These are phyloP conservation scores for Porphyrio hochstetteri DNA, from an alignment of 2,113 vertebrate genomes.

Conservation along the genomic window DNA sequence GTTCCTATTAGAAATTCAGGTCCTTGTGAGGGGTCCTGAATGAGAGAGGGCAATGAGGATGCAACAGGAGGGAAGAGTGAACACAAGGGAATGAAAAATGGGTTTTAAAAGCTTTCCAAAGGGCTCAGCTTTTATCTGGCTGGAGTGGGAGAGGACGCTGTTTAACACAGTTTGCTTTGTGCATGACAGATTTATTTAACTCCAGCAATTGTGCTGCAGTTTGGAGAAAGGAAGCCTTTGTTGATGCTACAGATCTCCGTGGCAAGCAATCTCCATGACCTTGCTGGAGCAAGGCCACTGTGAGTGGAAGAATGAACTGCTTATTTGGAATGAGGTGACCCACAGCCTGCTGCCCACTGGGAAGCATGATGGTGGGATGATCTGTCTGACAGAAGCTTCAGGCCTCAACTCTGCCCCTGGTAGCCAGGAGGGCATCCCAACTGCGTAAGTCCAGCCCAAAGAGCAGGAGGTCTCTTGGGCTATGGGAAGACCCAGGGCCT, in stretches of 20 bases:
- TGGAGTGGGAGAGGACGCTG: not conserved
- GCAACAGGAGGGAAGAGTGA: conserved; percentile 21
- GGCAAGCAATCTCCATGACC: not conserved
- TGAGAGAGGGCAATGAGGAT: not conserved
- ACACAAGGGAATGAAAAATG: conserved; percentile 37
- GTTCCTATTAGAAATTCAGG: conserved; percentile 25
- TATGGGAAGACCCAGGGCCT: not conserved
- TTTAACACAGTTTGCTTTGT: not conserved
- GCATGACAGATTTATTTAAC: conserved; percentile 41
- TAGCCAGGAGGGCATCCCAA: not conserved
- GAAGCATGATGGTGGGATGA: not conserved
- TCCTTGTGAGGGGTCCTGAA: not conserved
- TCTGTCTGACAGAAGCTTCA: not conserved
- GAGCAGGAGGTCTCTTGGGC: not conserved
- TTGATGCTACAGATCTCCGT: not conserved
- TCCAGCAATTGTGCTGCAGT: not conserved
- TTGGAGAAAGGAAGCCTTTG: conserved; percentile 27
- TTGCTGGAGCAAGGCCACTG: not conserved
- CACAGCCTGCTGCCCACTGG: not conserved
- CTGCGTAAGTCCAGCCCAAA: not conserved
- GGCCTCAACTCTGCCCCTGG: not conserved
- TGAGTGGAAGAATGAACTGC: conserved; percentile 11
- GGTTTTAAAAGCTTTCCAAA: conserved; percentile 17
- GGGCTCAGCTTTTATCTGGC: not conserved
- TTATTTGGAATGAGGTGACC: not conserved